Conservation (phyloP, 2,113 vertebrate species). For the Dolichotis patagonum region DNA sequence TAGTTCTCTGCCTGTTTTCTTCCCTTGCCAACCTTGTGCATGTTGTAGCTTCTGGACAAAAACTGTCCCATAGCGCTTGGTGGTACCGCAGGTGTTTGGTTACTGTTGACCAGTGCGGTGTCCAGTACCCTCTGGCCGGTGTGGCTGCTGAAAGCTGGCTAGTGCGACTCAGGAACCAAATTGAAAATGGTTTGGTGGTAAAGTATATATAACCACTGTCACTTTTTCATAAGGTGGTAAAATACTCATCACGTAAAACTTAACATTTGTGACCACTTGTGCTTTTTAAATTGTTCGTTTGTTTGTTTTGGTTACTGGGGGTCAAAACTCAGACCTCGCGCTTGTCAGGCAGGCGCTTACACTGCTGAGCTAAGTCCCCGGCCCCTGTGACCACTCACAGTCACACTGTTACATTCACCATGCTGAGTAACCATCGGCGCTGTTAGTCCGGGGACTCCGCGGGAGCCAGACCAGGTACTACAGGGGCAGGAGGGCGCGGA, state of each 20-base stretch:
- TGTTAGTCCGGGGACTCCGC: neutral
- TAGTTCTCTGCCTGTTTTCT: neutral
- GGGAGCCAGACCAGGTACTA: too few species aligned
- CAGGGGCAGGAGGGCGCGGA: neutral
- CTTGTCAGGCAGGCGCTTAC: too few species aligned
- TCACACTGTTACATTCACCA: neutral
- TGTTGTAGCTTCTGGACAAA: neutral
- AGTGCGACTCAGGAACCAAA: neutral
- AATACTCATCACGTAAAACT: neutral
- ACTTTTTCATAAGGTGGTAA: neutral
- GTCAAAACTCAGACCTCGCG: too few species aligned
- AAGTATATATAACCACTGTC: neutral
- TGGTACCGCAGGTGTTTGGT: neutral
- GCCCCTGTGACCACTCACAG: neutral
- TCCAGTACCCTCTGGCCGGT: neutral
- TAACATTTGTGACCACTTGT: neutral
- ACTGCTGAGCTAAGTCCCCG: too few species aligned
- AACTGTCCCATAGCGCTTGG: neutral
- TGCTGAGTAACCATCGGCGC: neutral
- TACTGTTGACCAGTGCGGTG: neutral
- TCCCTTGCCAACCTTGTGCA: neutral
- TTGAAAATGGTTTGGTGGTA: constrained; percentile 1
- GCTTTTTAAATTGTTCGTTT: too few species aligned
- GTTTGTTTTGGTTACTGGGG: too few species aligned
- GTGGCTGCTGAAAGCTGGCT: neutral